Evolutionary conservation across 2,888 invertebrate species (phyloP).

Genomic region (Heliconius aoede): DNA sequence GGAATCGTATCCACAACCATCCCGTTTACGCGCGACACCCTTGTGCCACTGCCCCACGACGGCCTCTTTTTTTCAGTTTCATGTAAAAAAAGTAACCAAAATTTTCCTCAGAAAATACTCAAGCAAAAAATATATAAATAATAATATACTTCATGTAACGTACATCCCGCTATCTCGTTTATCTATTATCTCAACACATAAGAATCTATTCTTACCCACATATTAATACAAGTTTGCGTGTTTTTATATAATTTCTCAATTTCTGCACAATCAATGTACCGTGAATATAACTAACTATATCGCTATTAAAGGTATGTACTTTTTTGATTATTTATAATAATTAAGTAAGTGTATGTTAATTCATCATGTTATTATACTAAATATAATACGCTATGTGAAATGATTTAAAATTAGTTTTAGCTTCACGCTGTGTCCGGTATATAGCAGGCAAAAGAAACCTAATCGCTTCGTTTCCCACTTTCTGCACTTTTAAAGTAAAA

Average conservation of each 20-base stretch:
- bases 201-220: constrained; percentile 54
- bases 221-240: constrained; percentile 50
- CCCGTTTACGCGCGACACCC: no score
- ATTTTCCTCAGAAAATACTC: no score
- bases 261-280: constrained; percentile 29
- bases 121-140: not conserved
- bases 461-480: no score
- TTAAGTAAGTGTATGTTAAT: constrained; percentile 16
- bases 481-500: no score
- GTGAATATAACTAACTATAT: constrained; percentile 26
- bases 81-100: no score
- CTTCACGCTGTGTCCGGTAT: not conserved
- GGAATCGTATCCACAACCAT: no score
- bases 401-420: not conserved
- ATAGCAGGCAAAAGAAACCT: no score
- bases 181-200: constrained; percentile 28
- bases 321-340: constrained; percentile 28
- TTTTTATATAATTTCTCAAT: constrained; percentile 43
- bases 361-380: not conserved
- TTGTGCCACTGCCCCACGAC: no score
- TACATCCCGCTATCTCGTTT: constrained; percentile 11
- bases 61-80: not conserved
- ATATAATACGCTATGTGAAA: not conserved
- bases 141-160: not conserved
- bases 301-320: not conserved